A percentile compares a stretch with the other conserved stretches of the same genome.
phyloP scores from a whole-genome alignment of 1,140 invertebrate species.

The Papilio polytes region DNA sequence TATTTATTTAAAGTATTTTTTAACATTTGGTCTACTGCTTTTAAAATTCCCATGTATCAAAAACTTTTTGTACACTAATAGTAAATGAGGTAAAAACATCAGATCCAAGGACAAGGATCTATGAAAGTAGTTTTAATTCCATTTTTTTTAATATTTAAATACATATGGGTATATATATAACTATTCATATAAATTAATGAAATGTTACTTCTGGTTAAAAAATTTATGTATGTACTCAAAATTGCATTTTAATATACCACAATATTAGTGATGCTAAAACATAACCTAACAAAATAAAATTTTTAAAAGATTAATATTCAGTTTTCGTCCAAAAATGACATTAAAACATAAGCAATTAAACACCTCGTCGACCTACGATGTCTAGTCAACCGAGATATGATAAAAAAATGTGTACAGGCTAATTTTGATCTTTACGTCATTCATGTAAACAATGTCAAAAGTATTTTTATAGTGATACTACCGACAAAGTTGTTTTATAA shows the following conservation, averaged over 20 bases:
- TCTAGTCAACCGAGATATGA: conserved; percentile 25
- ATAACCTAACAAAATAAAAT: neutral
- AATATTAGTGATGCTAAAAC: neutral
- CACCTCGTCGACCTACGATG: conserved; percentile 31
- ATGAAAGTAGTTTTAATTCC: no score
- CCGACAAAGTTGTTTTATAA: conserved; percentile 27
- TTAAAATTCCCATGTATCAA: no score
- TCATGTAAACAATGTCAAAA: conserved; percentile 59
- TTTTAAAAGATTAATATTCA: neutral
- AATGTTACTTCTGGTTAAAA: no score
- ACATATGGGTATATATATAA: no score
- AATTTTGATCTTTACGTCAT: conserved; percentile 75
- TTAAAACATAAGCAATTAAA: conserved; percentile 20
- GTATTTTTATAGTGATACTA: conserved; percentile 40
- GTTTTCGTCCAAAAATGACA: conserved; percentile 17
- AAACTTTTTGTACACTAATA: no score
- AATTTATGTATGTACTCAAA: no score
- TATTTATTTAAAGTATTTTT: no score
- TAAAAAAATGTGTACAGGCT: conserved; percentile 41
- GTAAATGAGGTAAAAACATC: no score
- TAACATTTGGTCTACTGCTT: no score
- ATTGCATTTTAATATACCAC: neutral
- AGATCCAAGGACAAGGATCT: no score
- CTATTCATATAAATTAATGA: no score
- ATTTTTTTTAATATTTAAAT: no score